Base-by-base conservation (phyloP, 2,888 invertebrate genomes). In the Drosophila meridiana region DNA sequence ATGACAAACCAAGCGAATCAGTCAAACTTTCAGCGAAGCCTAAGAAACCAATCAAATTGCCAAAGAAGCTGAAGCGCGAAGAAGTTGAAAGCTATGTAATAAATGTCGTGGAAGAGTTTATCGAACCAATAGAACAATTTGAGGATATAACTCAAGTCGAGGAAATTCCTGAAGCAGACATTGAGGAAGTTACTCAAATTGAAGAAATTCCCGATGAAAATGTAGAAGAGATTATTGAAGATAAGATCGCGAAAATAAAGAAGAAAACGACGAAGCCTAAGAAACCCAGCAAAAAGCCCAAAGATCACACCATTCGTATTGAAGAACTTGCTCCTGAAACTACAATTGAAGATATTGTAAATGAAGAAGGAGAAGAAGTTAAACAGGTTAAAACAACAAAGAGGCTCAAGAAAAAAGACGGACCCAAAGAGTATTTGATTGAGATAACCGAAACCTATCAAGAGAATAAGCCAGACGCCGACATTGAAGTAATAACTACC, bases 381-480 rank as follows among this genome's bases (percentile, higher is more conserved):
- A 91, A 71, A 89, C 90, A 78, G 89, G 93, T 79, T 83, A 93
- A 77, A 47, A 91, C 89, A 30, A 91, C 80, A 53, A 89, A 92
- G 67, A 86, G 90, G 70, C 83, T 93, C 13, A 93, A 92, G 73
- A 93, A 93, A 73, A 91, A 87, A 20, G 91, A 92, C 69, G 91
- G 92, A 3, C 89, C 89, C 76, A 93, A 93, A 69, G 92, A 93
- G 70, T 93, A 93, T 78, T 71, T 92, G 4, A 91, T 91, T 28
- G 90, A 92, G 85, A 91, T 93, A 48, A 83, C 91, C 0, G 93
- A 92, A 8, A 90, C 93, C 0, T 90, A 93, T 75, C 91, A 93
- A 76, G 93, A 93, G 64, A 92, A 91, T 6, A 90, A 92, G 30
- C 86, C 89, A 3, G 90, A 93, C 89, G 93, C 94, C 9, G 88